Evolutionary conservation across 2,888 invertebrate genomes (phyloP).

Genomic region (Pherbina coryleti): DNA sequence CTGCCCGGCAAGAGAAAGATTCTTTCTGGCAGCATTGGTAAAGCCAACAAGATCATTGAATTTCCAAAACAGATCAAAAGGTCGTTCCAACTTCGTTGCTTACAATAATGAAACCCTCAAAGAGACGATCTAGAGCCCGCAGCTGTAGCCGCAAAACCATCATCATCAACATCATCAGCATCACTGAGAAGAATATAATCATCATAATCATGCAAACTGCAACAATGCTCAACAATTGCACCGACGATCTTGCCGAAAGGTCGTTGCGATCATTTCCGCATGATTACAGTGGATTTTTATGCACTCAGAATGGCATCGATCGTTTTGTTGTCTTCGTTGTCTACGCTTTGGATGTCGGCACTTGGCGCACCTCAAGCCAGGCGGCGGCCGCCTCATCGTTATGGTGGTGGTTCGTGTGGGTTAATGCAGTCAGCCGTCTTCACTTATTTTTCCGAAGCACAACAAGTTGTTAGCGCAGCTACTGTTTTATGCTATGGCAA

Average conservation of each 20-base stretch:
- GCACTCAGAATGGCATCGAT: conserved; percentile 21
- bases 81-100: conserved; percentile 50
- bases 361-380: conserved; percentile 7
- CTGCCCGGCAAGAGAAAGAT: conserved; percentile 28
- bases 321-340: neutral
- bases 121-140: neutral
- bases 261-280: conserved; percentile 67
- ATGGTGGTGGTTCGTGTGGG: conserved; percentile 20
- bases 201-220: neutral
- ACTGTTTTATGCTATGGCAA: neutral
- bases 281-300: conserved; percentile 60
- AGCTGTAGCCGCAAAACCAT: conserved; percentile 19
- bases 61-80: conserved; percentile 63
- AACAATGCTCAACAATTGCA: conserved; percentile 17
- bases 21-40: conserved; percentile 37
- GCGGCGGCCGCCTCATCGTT: neutral
- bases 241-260: conserved; percentile 61
- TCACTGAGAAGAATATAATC: conserved; percentile 9
- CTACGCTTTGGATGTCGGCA: neutral
- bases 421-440: conserved; percentile 23
- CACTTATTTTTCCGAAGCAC: conserved; percentile 9
- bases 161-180: conserved; percentile 5
- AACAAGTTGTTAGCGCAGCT: conserved; percentile 10
- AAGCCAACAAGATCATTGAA: conserved; percentile 61
- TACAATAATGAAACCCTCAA: neutral